Conservation (phyloP, 1,140 invertebrate species). For the Drosophila mauritiana region DNA sequence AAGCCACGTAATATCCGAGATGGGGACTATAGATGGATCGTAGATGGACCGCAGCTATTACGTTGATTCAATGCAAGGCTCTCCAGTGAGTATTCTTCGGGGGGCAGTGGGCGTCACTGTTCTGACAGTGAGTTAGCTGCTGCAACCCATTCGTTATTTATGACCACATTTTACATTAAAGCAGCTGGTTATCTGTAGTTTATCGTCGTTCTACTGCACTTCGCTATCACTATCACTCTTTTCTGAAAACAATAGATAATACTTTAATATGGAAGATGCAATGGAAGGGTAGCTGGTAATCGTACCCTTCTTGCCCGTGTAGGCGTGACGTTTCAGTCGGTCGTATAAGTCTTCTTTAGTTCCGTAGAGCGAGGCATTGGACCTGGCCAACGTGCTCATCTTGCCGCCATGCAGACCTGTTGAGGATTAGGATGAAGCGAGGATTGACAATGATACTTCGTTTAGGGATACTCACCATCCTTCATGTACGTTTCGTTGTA, state of each 20-base stretch:
- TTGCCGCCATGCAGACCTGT: slow-evolving; percentile 85
- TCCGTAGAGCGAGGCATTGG: slow-evolving; percentile 96
- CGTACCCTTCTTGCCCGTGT: slow-evolving; percentile 97
- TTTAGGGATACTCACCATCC: slow-evolving; percentile 88
- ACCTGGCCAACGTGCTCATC: slow-evolving; percentile 95
- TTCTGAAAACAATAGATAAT: slow-evolving; percentile 87
- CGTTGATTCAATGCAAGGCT: slow-evolving; percentile 82
- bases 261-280: too few relatives aligned
- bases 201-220: slow-evolving; percentile 88
- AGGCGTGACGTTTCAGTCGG: slow-evolving; percentile 97
- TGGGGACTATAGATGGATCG: slow-evolving; percentile 32
- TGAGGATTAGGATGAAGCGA: too few relatives aligned
- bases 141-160: slow-evolving; percentile 48
- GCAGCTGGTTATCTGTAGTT: slow-evolving; percentile 58
- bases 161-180: slow-evolving; percentile 82
- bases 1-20: slow-evolving; percentile 72
- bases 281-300: neutral
- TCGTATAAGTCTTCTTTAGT: slow-evolving; percentile 98
- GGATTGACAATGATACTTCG: neutral
- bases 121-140: slow-evolving; percentile 62
- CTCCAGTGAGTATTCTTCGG: slow-evolving; percentile 39
- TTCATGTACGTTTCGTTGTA: slow-evolving; percentile 99
- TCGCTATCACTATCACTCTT: slow-evolving; percentile 97
- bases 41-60: slow-evolving; percentile 53
- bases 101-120: slow-evolving; percentile 52